Base-by-base conservation (phyloP, 2,888 invertebrate species). In the Sminthurides aquaticus region DNA sequence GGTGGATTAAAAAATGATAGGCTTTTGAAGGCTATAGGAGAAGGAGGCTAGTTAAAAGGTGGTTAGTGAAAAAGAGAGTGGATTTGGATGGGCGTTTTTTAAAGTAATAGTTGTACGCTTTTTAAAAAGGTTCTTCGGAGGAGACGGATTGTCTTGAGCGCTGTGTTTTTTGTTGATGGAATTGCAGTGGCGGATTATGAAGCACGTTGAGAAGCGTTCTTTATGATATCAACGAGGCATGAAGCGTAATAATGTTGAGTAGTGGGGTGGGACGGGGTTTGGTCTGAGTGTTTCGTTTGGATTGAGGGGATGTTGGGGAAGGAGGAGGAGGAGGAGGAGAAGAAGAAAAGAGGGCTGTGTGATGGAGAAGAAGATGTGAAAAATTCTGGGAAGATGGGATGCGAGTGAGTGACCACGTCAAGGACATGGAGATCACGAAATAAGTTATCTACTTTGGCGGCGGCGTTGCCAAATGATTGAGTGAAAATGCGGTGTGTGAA, bases 371-470 rank as follows among this genome's bases (percentile, higher is more conserved):
- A 58, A 58, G 54, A 59, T 49, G 60, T 60, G 60, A 58, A 60
- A 60, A 60, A 63, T 62, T 62, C 62, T 62, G 49, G 49, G 62
- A 62, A 61, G 62, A 62, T 62, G 62, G 26, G 67, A 67, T 62
- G 49, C 66, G 67, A 68, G 74, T 74, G 72, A 74, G 69, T 74
- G 74, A 74, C 74, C 74, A 72, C 72, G 69, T 70, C 72, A 74
- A 74, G 74, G 74, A 71, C 74, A 71, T 62, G 67, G 60, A 69
- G 69, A 71, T 73, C 71, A 73, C 70, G 71, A 69, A 66, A 64
- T 52, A 57, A 59, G 49, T 62, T 60, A 48, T 34, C 59, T 59
- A 62, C 24, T 57, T 60, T 57, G 24, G 60, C 65, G 24, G 55
- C 55, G 15, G 8, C 43, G 64, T 60, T 60, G 60, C 60, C 62